Percentiles rank a stretch among this genome's conserved stretches.
These are phyloP conservation scores for Tor tambroides DNA, from an alignment of 2,113 vertebrate genomes.

Conservation along the genomic window DNA sequence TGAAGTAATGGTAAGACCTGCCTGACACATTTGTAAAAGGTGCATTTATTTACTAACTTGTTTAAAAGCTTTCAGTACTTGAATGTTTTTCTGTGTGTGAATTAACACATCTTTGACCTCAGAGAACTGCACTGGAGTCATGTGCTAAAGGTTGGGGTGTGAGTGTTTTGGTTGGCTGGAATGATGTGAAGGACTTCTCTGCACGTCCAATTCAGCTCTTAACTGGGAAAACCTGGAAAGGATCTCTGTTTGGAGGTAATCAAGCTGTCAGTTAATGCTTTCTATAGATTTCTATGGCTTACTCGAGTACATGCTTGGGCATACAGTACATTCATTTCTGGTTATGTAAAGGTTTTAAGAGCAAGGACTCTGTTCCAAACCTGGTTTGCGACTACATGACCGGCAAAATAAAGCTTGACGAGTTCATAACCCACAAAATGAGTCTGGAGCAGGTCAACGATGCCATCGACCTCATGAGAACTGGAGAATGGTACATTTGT, in stretches of 20 bases:
- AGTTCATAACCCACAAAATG: slow-evolving; percentile 77
- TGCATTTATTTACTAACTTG: background rate
- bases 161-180: slow-evolving; percentile 83
- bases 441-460: slow-evolving; percentile 78
- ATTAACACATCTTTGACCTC: background rate
- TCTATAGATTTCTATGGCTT: background rate
- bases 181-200: slow-evolving; percentile 65
- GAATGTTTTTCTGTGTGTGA: background rate
- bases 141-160: slow-evolving; percentile 79
- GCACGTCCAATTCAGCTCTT: slow-evolving; percentile 78
- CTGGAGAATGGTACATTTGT: slow-evolving; percentile 73
- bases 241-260: slow-evolving; percentile 76
- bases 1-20: slow-evolving; percentile 77
- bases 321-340: background rate
- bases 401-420: slow-evolving; percentile 79
- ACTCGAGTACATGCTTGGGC: background rate
- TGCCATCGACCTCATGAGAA: slow-evolving; percentile 77
- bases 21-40: background rate
- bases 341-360: slow-evolving; percentile 76
- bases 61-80: background rate
- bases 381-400: slow-evolving; percentile 78
- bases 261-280: background rate
- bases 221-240: slow-evolving; percentile 77
- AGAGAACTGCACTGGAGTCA: slow-evolving; percentile 82
- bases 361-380: slow-evolving; percentile 72